A percentile compares a stretch with the other conserved stretches of the same genome.
These are phyloP conservation scores for Theristus sp. DNA, from an alignment of 2,888 invertebrate genomes.

Conservation along the genomic window DNA sequence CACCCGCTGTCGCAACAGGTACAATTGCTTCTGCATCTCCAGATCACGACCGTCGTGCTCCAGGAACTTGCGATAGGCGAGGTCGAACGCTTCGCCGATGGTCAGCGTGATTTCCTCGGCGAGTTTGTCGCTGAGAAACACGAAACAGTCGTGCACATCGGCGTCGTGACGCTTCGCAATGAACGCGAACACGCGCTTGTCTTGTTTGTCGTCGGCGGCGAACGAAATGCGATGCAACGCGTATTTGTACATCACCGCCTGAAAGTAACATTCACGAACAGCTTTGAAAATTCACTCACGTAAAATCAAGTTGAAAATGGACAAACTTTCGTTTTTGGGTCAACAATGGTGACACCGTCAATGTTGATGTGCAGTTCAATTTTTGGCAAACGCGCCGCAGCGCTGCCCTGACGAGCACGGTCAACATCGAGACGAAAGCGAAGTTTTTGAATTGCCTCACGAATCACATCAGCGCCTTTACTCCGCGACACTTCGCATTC, in stretches of 20 bases:
- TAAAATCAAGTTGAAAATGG: too few relatives aligned
- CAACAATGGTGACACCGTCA: slow-evolving; percentile 82
- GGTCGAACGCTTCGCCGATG: slow-evolving; percentile 91
- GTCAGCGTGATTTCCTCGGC: slow-evolving; percentile 93
- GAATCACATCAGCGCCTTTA: slow-evolving; percentile 91
- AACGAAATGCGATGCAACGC: slow-evolving; percentile 92
- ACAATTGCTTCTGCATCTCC: slow-evolving; percentile 58
- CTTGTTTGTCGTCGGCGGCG: slow-evolving; percentile 86
- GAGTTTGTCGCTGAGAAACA: slow-evolving; percentile 86
- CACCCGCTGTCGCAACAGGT: slow-evolving; percentile 62
- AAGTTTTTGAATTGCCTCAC: slow-evolving; percentile 84
- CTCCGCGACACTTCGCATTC: slow-evolving; percentile 83
- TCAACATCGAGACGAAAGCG: slow-evolving; percentile 11
- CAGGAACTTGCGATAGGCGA: slow-evolving; percentile 58
- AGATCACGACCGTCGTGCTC: slow-evolving; percentile 74
- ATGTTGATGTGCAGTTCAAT: slow-evolving; percentile 84
- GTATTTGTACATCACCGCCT: slow-evolving; percentile 65
- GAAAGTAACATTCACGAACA: too few relatives aligned
- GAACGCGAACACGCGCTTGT: slow-evolving; percentile 49
- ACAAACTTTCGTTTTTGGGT: slow-evolving; percentile 42
- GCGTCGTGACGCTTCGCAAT: slow-evolving; percentile 42
- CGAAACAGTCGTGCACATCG: slow-evolving; percentile 76
- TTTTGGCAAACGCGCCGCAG: slow-evolving; percentile 61
- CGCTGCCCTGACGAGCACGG: slow-evolving; percentile 44
- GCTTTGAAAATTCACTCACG: too few relatives aligned